Evolutionary conservation across 1,140 invertebrate genomes (phyloP).

Genomic region (Matsumurasca onukii): DNA sequence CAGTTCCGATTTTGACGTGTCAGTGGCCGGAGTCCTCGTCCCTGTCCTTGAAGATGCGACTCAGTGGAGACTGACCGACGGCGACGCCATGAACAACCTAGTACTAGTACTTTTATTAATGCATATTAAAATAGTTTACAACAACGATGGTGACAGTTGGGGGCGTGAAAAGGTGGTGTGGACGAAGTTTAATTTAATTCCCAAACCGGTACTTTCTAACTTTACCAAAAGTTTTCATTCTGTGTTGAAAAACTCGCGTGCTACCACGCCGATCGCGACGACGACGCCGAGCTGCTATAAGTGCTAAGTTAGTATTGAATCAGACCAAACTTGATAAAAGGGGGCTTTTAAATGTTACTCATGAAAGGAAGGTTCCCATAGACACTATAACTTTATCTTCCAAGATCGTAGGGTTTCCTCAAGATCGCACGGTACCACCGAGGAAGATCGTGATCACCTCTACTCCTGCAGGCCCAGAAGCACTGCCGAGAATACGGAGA

Average conservation of each 20-base stretch:
- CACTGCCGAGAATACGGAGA: constrained; percentile 39
- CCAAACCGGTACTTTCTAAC: constrained; percentile 4
- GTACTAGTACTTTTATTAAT: background rate
- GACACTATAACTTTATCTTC: constrained; percentile 16
- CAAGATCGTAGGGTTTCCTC: constrained; percentile 4
- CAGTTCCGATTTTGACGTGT: constrained; percentile 25
- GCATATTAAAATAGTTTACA: constrained; percentile 7
- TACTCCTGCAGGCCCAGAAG: constrained; percentile 19
- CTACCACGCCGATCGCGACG: too few species aligned
- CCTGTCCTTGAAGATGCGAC: constrained; percentile 9
- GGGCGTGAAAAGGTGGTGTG: background rate
- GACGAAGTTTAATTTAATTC: constrained; percentile 19
- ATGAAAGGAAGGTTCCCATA: background rate
- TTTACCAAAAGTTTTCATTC: constrained; percentile 14
- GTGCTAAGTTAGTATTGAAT: constrained; percentile 4
- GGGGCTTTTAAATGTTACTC: background rate
- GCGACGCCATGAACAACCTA: background rate
- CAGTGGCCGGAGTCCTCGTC: constrained; percentile 11
- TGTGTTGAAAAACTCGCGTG: constrained; percentile 8
- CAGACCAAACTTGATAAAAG: constrained; percentile 1
- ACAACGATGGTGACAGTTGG: constrained; percentile 14
- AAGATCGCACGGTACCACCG: background rate
- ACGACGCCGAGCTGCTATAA: too few species aligned
- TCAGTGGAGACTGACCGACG: background rate
- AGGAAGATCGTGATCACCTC: background rate